A percentile compares a stretch with the other conserved stretches of the same genome.
phyloP scores from a whole-genome alignment of 2,113 vertebrate genomes.

The Perca schrenkii region DNA sequence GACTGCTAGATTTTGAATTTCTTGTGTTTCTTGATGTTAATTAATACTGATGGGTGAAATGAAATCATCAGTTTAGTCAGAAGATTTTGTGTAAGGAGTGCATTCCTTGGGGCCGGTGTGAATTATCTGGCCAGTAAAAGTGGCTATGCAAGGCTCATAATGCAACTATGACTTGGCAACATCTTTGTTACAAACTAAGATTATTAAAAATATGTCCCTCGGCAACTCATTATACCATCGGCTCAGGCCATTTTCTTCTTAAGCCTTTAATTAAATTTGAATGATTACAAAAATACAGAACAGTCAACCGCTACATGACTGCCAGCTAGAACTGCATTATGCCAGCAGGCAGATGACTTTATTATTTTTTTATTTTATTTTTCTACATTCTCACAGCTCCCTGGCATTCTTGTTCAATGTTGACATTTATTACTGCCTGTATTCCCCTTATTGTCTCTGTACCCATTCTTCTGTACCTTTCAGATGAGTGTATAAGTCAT shows the following conservation, averaged over 20 bases:
- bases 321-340: slow-evolving; percentile 71
- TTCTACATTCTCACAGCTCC: slow-evolving; percentile 35
- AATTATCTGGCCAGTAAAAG: slow-evolving; percentile 76
- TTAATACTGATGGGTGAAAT: slow-evolving; percentile 72
- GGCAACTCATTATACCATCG: slow-evolving; percentile 86
- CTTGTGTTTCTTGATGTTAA: slow-evolving; percentile 67
- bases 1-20: slow-evolving; percentile 23
- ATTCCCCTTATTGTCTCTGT: slow-evolving; percentile 24
- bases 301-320: slow-evolving; percentile 80
- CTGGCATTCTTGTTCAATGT: slow-evolving; percentile 50
- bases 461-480: slow-evolving; percentile 30
- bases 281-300: slow-evolving; percentile 83
- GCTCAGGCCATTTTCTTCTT: slow-evolving; percentile 80
- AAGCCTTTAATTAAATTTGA: slow-evolving; percentile 85
- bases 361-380: slow-evolving; percentile 48
- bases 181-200: slow-evolving; percentile 84
- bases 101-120: slow-evolving; percentile 74
- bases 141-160: slow-evolving; percentile 68
- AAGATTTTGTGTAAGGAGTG: slow-evolving; percentile 58
- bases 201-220: slow-evolving; percentile 84
- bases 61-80: slow-evolving; percentile 83
- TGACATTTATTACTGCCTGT: slow-evolving; percentile 59
- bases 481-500: slow-evolving; percentile 22
- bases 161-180: slow-evolving; percentile 78
- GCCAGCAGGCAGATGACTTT: slow-evolving; percentile 77